phyloP scores from a whole-genome alignment of 2,888 invertebrate species.

The Sinohyriopsis cumingii region DNA sequence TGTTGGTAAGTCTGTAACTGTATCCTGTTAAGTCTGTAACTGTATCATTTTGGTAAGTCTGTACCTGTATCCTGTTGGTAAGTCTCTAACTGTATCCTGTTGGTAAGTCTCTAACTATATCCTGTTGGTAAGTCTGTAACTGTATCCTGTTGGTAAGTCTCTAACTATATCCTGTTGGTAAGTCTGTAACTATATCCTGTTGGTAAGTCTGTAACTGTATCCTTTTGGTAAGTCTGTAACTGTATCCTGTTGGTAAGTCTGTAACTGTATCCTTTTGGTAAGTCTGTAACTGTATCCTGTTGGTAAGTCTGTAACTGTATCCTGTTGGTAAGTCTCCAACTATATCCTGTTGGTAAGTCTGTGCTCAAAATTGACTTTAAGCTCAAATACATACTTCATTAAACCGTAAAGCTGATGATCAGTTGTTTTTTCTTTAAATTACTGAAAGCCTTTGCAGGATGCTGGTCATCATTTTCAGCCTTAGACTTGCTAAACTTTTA shows the following conservation, averaged over 20 bases:
- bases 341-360: background rate
- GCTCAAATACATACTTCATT: background rate
- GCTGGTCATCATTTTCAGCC: too few species aligned
- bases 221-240: conserved; percentile 70
- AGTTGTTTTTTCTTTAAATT: too few species aligned
- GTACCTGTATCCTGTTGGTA: too few species aligned
- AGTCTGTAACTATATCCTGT: conserved; percentile 73
- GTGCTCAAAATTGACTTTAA: background rate
- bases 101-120: conserved; percentile 55
- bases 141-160: conserved; percentile 71
- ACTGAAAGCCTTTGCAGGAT: too few species aligned
- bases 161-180: background rate
- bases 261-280: too few species aligned
- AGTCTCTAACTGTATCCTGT: conserved; percentile 62
- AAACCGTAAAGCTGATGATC: background rate
- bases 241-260: conserved; percentile 69
- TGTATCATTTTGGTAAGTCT: too few species aligned
- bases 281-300: too few species aligned
- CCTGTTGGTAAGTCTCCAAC: conserved; percentile 62
- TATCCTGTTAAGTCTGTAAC: conserved; percentile 67
- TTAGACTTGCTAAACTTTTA: too few species aligned
- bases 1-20: conserved; percentile 69
- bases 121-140: background rate
- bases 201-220: conserved; percentile 66
- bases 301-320: conserved; percentile 55